A percentile compares a stretch with the other conserved stretches of the same genome.
These are phyloP conservation scores for Hermetia illucens DNA, from an alignment of 1,140 invertebrate species.

Conservation along the genomic window DNA sequence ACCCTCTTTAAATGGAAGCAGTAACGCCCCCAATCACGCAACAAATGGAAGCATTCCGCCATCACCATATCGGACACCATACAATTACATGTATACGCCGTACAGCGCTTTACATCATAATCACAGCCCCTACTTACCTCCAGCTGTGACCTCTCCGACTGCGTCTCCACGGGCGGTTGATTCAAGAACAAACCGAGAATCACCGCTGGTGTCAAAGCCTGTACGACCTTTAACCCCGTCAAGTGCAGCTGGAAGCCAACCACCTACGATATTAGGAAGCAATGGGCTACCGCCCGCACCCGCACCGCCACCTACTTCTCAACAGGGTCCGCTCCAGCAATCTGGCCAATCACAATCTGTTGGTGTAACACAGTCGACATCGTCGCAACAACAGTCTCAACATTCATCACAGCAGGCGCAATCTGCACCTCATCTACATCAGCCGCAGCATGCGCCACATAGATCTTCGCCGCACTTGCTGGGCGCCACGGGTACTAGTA, in stretches of 20 bases:
- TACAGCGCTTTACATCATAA: conserved; percentile 53
- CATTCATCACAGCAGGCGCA: conserved; percentile 16
- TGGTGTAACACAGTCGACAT: no score
- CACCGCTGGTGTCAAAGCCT: conserved; percentile 33
- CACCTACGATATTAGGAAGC: not conserved
- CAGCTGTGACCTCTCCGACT: conserved; percentile 42
- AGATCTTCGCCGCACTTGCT: conserved; percentile 15
- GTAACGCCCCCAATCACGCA: conserved; percentile 29
- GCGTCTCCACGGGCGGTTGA: conserved; percentile 45
- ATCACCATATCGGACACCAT: conserved; percentile 45
- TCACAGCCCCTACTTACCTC: conserved; percentile 48
- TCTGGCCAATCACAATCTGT: no score
- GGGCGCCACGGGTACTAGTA: not conserved
- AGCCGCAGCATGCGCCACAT: not conserved
- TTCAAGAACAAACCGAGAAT: conserved; percentile 36
- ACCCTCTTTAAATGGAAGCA: conserved; percentile 20
- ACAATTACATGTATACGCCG: conserved; percentile 50
- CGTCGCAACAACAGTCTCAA: conserved; percentile 14
- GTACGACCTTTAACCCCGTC: conserved; percentile 32
- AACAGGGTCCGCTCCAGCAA: no score
- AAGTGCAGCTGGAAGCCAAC: conserved; percentile 10
- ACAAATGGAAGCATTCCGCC: conserved; percentile 41
- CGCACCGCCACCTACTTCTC: conserved; percentile 15
- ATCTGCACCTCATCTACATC: no score
- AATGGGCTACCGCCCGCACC: conserved; percentile 1